Evolutionary conservation across 2,797 vertebrate genomes (phyloP), one percentile per base, ranked within the genome.

Genomic region (Pseudochirops corinnae): DNA sequence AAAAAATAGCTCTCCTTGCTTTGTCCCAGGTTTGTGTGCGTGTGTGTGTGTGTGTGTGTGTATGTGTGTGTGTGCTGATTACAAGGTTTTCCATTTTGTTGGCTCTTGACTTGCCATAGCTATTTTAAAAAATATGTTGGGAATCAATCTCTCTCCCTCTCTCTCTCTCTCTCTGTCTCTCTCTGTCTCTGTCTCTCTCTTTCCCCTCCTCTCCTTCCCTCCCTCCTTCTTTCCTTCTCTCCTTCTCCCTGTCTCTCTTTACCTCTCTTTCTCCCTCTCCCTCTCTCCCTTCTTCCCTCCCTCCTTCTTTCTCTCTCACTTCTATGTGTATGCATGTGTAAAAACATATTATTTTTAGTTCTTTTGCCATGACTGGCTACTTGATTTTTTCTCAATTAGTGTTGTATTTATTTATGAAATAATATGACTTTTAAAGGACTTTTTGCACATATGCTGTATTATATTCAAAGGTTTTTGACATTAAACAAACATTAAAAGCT

Each of bases 191-290:
- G 26, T 33, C 24, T 13, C 29, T 33, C 3, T 4, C 12, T 52
- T 5, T 52, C n/a, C 24, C 21, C 4, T 1, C 21, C 56, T 1
- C 56, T 57, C 21, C 21, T 26, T 21, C 21, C 21, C 57, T 28
- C 14, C 2, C 57, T 9, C 57, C 14, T 6, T 13, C 29, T 33
- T 0, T 4, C 11, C n/a, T n/a, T n/a, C n/a, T n/a, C n/a, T n/a
- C n/a, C n/a, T n/a, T n/a, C n/a, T n/a, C n/a, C n/a, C n/a, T n/a
- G n/a, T n/a, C n/a, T n/a, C n/a, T n/a, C n/a, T n/a, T n/a, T n/a
- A n/a, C n/a, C n/a, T n/a, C n/a, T n/a, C n/a, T n/a, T n/a, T 31
- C 29, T 4, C 21, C 7, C 0, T 5, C 18, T 9, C 9, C 12
- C 58, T 29, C 29, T 21, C 10, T n/a, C n/a, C n/a, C n/a, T n/a